A percentile compares a stretch with the other conserved stretches of the same genome.
Conservation (phyloP, 2,888 invertebrate species). For the Autographa gamma region DNA sequence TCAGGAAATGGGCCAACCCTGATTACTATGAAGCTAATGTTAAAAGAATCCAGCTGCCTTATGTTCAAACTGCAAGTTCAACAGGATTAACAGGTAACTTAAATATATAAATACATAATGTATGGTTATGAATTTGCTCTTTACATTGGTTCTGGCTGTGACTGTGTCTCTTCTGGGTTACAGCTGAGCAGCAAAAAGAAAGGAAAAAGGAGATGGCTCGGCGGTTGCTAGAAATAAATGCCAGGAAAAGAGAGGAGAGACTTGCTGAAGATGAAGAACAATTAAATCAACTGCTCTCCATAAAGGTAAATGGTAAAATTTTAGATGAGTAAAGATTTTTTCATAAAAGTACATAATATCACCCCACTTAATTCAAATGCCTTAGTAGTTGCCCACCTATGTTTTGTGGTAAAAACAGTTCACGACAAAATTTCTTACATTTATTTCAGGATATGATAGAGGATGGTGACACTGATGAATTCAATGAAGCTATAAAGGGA, state of each 20-base stretch:
- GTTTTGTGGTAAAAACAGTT: neutral
- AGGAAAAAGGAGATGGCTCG: constrained; percentile 95
- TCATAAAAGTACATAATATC: too few species aligned
- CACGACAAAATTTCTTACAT: constrained; percentile 7
- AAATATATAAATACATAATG: too few species aligned
- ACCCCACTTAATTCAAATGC: too few species aligned
- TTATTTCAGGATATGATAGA: constrained; percentile 89
- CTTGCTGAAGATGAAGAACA: constrained; percentile 96
- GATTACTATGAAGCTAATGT: constrained; percentile 95
- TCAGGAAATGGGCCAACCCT: constrained; percentile 94
- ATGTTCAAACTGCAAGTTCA: constrained; percentile 90
- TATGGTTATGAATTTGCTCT: too few species aligned
- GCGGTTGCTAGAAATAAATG: constrained; percentile 96
- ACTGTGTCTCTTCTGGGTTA: constrained; percentile 1
- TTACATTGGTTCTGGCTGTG: too few species aligned
- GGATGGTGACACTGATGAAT: constrained; percentile 92
- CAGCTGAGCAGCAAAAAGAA: constrained; percentile 95
- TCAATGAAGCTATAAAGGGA: constrained; percentile 92
- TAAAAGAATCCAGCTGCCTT: constrained; percentile 95
- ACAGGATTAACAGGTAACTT: constrained; percentile 89
- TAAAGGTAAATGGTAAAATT: too few species aligned
- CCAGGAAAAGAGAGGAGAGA: constrained; percentile 95
- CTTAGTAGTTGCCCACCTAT: too few species aligned
- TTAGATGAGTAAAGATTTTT: too few species aligned
- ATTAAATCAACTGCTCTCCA: constrained; percentile 92